Conservation (phyloP, 2,113 vertebrate genomes). For the Lycaon pictus region DNA sequence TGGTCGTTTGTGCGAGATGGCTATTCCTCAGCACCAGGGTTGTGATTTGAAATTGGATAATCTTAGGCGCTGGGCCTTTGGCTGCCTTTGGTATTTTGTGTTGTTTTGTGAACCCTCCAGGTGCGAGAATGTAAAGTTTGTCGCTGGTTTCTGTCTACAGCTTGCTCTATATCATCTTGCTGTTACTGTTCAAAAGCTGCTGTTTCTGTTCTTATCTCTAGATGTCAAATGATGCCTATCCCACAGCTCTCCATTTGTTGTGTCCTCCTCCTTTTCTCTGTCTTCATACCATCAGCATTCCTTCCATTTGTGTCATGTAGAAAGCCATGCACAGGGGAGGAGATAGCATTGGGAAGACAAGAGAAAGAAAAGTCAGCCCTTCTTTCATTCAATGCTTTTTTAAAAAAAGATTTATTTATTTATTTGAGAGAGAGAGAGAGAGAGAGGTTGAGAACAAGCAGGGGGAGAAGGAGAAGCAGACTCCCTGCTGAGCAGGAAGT, state of each 20-base stretch:
- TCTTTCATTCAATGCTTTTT: neutral
- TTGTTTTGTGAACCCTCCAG: neutral
- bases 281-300: neutral
- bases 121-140: neutral
- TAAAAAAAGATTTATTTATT: too few species aligned
- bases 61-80: neutral
- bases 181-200: neutral
- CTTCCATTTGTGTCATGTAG: rapidly evolving
- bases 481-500: too few species aligned
- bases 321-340: neutral
- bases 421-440: too few species aligned
- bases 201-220: neutral
- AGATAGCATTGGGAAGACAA: neutral
- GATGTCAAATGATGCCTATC: rapidly evolving
- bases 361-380: neutral
- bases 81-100: neutral
- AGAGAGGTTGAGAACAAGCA: too few species aligned
- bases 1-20: neutral
- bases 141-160: neutral
- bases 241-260: rapidly evolving
- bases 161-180: neutral
- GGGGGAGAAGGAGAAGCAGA: too few species aligned
- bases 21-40: neutral
- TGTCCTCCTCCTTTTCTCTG: neutral
- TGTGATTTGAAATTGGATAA: neutral